Evolutionary conservation across 2,113 vertebrate genomes (phyloP).

Genomic region (Hippopotamus amphibius): DNA sequence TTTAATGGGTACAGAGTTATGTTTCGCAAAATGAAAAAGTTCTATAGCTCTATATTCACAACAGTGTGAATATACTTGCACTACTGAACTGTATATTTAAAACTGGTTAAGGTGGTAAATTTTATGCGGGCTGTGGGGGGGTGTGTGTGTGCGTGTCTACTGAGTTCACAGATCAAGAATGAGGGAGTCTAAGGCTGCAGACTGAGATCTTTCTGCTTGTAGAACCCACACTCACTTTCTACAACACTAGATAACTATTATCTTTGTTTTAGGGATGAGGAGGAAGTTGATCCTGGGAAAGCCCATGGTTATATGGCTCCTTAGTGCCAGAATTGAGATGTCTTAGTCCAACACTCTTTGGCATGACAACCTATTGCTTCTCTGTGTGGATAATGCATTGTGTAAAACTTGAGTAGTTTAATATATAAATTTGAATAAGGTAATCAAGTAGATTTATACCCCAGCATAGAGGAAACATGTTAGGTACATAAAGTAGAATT

Average conservation of each 20-base stretch:
- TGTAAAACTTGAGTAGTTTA: background rate
- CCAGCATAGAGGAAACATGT: background rate
- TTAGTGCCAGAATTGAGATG: background rate
- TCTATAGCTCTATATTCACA: background rate
- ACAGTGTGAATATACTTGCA: background rate
- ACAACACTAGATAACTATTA: background rate
- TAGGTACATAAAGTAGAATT: background rate
- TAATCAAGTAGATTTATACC: background rate
- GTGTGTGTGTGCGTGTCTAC: background rate
- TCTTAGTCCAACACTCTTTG: background rate
- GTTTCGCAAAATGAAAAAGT: background rate
- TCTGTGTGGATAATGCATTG: conserved; percentile 10
- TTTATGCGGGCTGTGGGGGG: background rate
- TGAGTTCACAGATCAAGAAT: background rate
- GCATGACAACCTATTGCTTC: background rate
- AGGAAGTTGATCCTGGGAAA: background rate
- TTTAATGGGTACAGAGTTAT: background rate
- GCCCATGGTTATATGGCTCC: background rate
- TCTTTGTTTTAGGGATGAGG: background rate
- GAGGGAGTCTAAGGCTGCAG: background rate
- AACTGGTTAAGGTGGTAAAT: background rate
- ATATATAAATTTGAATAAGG: background rate
- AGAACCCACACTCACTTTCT: background rate
- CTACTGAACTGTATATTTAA: background rate
- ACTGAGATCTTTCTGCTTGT: background rate